These are phyloP conservation scores for Myopa tessellatipennis DNA, from an alignment of 2,888 invertebrate species.

Conservation along the genomic window DNA sequence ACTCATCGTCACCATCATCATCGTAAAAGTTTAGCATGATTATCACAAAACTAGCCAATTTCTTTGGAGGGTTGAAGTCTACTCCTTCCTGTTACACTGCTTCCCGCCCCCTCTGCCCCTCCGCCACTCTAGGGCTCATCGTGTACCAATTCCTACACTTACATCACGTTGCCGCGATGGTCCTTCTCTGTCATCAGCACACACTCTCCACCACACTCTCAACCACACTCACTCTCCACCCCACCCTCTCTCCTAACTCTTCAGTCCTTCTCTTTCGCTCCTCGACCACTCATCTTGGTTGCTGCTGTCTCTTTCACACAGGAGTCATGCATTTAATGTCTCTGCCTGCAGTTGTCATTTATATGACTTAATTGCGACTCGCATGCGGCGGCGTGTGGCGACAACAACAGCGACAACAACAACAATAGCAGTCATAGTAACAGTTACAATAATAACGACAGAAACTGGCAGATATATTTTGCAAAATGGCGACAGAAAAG, in stretches of 20 bases:
- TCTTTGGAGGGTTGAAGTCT: neutral
- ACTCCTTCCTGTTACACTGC: neutral
- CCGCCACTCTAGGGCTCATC: neutral
- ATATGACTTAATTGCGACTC: slow-evolving; percentile 41
- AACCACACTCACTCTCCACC: neutral
- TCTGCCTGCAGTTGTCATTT: slow-evolving; percentile 41
- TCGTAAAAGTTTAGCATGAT: slow-evolving; percentile 31
- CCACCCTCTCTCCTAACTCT: neutral
- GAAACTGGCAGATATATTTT: neutral
- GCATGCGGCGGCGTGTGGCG: slow-evolving; percentile 33
- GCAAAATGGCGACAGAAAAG: slow-evolving; percentile 29
- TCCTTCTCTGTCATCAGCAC: neutral
- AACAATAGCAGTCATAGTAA: neutral
- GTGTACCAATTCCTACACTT: neutral
- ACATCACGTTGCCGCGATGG: too few species aligned
- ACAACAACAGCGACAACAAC: slow-evolving; percentile 22
- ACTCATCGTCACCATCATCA: slow-evolving; percentile 15
- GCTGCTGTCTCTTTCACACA: slow-evolving; percentile 20
- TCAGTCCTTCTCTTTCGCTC: neutral
- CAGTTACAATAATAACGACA: slow-evolving; percentile 7
- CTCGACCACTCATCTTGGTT: neutral
- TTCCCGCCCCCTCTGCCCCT: neutral
- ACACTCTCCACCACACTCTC: neutral
- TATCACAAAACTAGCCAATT: slow-evolving; percentile 9
- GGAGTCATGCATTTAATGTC: slow-evolving; percentile 37